Evolutionary conservation across 2,888 invertebrate genomes (phyloP), one percentile per base, ranked within the genome.

Genomic region (Scaptomyza reducta): DNA sequence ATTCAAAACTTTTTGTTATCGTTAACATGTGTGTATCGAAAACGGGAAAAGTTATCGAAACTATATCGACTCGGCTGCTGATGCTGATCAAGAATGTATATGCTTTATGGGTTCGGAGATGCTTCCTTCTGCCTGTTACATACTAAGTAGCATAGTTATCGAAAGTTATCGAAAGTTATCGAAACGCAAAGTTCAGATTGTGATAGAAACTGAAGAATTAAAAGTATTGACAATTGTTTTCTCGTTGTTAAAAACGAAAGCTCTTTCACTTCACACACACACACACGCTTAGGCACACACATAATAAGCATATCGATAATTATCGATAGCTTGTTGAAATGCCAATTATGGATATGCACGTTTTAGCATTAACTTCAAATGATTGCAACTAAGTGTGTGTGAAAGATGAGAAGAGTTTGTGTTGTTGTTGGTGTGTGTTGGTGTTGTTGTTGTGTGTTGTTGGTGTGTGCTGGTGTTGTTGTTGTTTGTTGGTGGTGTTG

Each of bases 361-460:
- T 68, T 62, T 74, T 45, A 47, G 60, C 35, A 38, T 59, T 44
- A 58, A 57, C 66, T 64, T 59, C 45, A 80, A 74, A 66, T 51
- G 68, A 72, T 59, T 69, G 69, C 65, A 82, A 79, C 80, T 70
- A 70, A 6, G 31, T 47, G n/a, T 45, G 35, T 54, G 49, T n/a
- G 25, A 25, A 25, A 25, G 45, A 33, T 22, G 5, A 25, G 25
- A 25, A n/a, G n/a, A n/a, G n/a, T n/a, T n/a, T n/a, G n/a, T 60
- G 35, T 57, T 44, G 47, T 18, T 49, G 6, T 49, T 57, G 49
- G 31, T 64, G 44, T 31, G 5, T 25, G 25, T 25, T 25, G 25
- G 5, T 51, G 58, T 60, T 54, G 40, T 56, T 51, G 71, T 31
- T 31, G 31, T 31, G 1, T 31, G 7, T 27, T 27, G 7, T 27